phyloP scores from a whole-genome alignment of 1,140 invertebrate species.

The Scaptomyza graminum region DNA sequence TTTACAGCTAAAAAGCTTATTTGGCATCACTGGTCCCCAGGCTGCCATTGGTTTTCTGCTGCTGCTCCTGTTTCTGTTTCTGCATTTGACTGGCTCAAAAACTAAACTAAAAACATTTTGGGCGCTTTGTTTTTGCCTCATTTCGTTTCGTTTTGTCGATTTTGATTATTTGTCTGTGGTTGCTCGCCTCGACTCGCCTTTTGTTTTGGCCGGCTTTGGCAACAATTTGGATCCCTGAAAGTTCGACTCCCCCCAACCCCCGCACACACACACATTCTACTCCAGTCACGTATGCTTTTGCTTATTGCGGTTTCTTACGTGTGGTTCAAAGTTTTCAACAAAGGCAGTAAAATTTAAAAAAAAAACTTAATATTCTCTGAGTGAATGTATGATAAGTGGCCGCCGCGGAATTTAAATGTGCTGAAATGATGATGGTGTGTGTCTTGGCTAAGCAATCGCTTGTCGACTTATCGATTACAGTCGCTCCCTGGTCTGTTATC shows the following conservation, averaged over 20 bases:
- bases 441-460: conserved; percentile 4
- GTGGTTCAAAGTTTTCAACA: conserved; percentile 61
- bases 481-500: background rate
- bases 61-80: background rate
- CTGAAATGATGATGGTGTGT: background rate
- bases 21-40: conserved; percentile 50
- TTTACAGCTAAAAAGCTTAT: background rate
- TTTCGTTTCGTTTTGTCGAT: conserved; percentile 76
- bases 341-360: conserved; percentile 39
- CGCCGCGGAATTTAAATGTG: conserved; percentile 22
- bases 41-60: conserved; percentile 46
- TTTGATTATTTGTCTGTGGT: conserved; percentile 81
- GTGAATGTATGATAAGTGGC: background rate
- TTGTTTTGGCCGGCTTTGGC: conserved; percentile 50
- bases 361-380: conserved; percentile 4
- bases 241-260: conserved; percentile 42
- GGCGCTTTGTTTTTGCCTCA: conserved; percentile 79
- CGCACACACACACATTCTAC: background rate
- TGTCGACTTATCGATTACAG: conserved; percentile 1
- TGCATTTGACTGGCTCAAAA: conserved; percentile 13
- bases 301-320: conserved; percentile 53
- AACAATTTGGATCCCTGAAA: conserved; percentile 77
- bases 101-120: conserved; percentile 77
- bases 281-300: conserved; percentile 51
- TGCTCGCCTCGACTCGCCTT: conserved; percentile 55